Base-by-base conservation (phyloP, 37 sponge, comb jelly and placozoan genomes). In the Ephydatia muelleri region DNA sequence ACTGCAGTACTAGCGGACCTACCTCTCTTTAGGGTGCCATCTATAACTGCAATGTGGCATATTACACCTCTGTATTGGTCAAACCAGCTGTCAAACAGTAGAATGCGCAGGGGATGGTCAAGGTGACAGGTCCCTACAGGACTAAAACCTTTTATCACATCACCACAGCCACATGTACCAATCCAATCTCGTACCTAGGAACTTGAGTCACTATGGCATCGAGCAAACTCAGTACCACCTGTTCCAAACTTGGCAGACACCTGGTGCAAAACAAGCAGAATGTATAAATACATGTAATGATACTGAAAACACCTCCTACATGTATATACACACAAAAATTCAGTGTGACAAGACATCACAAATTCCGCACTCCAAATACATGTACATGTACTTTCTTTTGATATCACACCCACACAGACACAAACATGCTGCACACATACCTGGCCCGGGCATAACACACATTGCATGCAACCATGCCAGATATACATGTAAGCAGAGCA, bases 21-120 rank as follows among this genome's bases (percentile, higher is more conserved):
- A 89, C 95, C 95, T 84, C 47, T 65, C 5, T 34, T 32, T 2
- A 96, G 38, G 2, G 65, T 38, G 2, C 97, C 97, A 84, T 95
- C 93, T 11, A 28, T 39, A 25, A 97, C 83, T 25, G 90, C 89
- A 57, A 97, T 67, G 36, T 92, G 82, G 85, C 95, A 94, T n/a
- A 97, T 38, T n/a, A 95, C 97, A 1, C 97, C 97, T 43, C 91
- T 68, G 78, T 92, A 92, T 2, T 72, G 85, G 23, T 95, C 91
- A 73, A 80, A 97, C 97, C 97, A 97, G 77, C 89, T 88, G 83
- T 97, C 97, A 81, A 97, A 87, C 74, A 97, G 84, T 29, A 95
- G 82, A 67, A 85, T 72, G 35, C 80, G 47, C 40, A 91, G 79
- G 13, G 92, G 93, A 19, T 8, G 39, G 25, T 78, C 77, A 13